phyloP scores from a whole-genome alignment of 2,888 invertebrate genomes.

The Trichacis sp. region DNA sequence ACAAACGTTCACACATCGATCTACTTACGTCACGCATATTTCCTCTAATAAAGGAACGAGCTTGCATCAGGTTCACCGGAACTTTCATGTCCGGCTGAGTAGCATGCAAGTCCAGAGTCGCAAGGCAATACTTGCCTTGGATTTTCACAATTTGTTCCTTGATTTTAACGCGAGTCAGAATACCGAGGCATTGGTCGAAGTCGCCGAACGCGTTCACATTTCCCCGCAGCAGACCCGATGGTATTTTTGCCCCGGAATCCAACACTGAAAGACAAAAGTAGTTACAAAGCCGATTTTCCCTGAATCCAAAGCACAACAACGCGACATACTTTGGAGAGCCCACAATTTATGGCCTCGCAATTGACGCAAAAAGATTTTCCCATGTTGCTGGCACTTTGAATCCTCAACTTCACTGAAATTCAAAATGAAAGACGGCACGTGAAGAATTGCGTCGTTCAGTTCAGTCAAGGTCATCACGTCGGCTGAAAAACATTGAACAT shows the following conservation, averaged over 20 bases:
- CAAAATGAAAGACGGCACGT: conserved; percentile 76
- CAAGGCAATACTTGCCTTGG: conserved; percentile 79
- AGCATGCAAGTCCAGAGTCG: conserved; percentile 75
- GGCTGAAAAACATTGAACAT: conserved; percentile 50
- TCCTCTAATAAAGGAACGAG: conserved; percentile 75
- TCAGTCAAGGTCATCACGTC: conserved; percentile 73
- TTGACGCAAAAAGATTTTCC: conserved; percentile 78
- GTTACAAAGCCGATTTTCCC: background rate
- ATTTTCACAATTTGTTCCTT: conserved; percentile 74
- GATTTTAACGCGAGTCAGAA: conserved; percentile 73
- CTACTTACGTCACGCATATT: conserved; percentile 74
- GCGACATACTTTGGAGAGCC: conserved; percentile 79
- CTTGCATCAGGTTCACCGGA: conserved; percentile 76
- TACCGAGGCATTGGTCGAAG: conserved; percentile 77
- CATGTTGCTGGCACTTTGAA: conserved; percentile 77
- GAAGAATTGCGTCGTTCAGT: conserved; percentile 72
- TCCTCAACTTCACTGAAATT: conserved; percentile 77
- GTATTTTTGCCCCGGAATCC: conserved; percentile 79
- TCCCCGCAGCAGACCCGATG: conserved; percentile 77
- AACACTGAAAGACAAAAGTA: conserved; percentile 74
- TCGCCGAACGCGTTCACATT: conserved; percentile 80
- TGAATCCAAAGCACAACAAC: background rate
- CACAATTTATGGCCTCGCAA: conserved; percentile 78
- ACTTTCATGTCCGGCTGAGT: conserved; percentile 73
- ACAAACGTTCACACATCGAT: background rate